Evolutionary conservation across 2,797 vertebrate genomes (phyloP), one percentile per base, ranked within the genome.

Genomic region (Falco berigora): DNA sequence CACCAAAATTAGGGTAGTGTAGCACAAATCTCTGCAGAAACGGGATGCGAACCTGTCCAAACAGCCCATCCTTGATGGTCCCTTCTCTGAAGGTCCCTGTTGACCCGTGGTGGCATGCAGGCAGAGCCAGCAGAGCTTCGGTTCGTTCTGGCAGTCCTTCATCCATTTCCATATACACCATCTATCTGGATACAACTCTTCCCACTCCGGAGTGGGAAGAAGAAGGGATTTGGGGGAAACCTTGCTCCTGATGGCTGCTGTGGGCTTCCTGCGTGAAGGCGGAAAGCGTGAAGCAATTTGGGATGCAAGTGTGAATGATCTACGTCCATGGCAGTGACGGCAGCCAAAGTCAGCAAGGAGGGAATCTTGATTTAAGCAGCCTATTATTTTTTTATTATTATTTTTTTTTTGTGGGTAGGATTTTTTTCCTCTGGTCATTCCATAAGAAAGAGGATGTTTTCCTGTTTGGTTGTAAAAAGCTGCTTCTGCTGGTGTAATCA

Each of bases 401-500:
- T 28, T 68, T 55, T 61, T 61, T 27, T 46, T 46, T 34, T 22
- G 15, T 56, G 77, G 49, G 22, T 30, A 66, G 42, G 32, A 15
- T 12, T 27, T 27, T 20, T 52, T 49, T 64, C 42, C 42, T 62
- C 76, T 18, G 3, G 11, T 80, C 12, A 28, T 71, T 71, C 74
- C 58, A 2, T 47, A 71, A 80, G 74, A 58, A 64, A 50, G 88
- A 88, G 68, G 90, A 71, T 93, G 75, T 92, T 93, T 94, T 90
- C 66, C 86, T 64, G 46, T 72, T 93, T 72, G 46, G 76, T 81
- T 92, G 73, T 75, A 75, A 84, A 90, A 91, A 64, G 71, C 81
- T 82, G 59, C 72, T 88, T 73, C 74, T 93, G 36, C 86, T 12
- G 24, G 58, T 93, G 94, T 88, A 93, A 92, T 44, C 6, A 3